Evolutionary conservation across 2,888 invertebrate species (phyloP).

Genomic region (Anthophora plumipes): DNA sequence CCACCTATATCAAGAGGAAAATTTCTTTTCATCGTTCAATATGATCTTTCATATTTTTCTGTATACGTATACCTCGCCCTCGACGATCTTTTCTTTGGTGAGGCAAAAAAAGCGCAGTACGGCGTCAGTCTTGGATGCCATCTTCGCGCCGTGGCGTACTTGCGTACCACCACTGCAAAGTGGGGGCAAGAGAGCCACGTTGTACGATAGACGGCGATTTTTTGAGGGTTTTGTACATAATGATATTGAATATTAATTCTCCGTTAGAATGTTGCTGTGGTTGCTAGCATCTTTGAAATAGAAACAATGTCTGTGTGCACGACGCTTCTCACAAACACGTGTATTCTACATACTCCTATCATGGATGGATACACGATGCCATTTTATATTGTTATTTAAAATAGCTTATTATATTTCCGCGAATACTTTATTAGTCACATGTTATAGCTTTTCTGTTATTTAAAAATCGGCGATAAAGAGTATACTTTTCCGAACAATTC

Average conservation of each 20-base stretch:
- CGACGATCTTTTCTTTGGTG: slow-evolving; percentile 59
- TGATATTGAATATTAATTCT: slow-evolving; percentile 22
- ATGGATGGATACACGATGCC: slow-evolving; percentile 72
- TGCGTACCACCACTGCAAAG: slow-evolving; percentile 71
- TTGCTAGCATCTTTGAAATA: slow-evolving; percentile 19
- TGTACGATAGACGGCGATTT: slow-evolving; percentile 65
- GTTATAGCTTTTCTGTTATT: slow-evolving; percentile 6
- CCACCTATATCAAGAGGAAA: slow-evolving; percentile 1
- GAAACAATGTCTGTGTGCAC: slow-evolving; percentile 30
- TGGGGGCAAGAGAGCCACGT: slow-evolving; percentile 77
- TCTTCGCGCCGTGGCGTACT: slow-evolving; percentile 80
- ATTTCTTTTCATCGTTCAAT: slow-evolving; percentile 4
- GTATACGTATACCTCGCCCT: slow-evolving; percentile 44
- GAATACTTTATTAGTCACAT: neutral
- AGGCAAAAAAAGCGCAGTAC: slow-evolving; percentile 72
- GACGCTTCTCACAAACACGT: slow-evolving; percentile 65
- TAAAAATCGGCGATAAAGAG: neutral
- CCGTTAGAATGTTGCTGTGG: slow-evolving; percentile 18
- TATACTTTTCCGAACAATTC: neutral
- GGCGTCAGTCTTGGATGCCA: slow-evolving; percentile 83
- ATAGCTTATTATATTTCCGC: slow-evolving; percentile 38
- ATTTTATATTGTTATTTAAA: slow-evolving; percentile 70
- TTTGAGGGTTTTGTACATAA: slow-evolving; percentile 40
- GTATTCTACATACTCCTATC: slow-evolving; percentile 59
- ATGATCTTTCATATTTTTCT: slow-evolving; percentile 2